Conservation (phyloP, 2,888 invertebrate genomes). For the Limnephilus rhombicus region DNA sequence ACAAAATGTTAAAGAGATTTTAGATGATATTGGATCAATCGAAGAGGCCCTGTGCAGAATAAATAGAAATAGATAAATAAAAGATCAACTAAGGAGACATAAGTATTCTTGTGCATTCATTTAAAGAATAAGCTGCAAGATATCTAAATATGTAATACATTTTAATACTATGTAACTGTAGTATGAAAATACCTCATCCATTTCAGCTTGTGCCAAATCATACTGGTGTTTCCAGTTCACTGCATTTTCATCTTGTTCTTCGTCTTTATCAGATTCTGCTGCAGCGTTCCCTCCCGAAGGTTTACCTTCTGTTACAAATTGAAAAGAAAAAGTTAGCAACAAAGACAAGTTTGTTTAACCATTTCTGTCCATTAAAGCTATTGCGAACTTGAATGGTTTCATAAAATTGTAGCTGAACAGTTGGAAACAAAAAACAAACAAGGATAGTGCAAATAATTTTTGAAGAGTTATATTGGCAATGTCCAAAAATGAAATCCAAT, state of each 20-base stretch:
- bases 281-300: constrained; percentile 70
- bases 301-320: constrained; percentile 67
- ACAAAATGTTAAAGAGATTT: constrained; percentile 34
- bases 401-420: background rate
- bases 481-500: background rate
- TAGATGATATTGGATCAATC: constrained; percentile 59
- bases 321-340: constrained; percentile 7
- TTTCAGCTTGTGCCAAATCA: constrained; percentile 75
- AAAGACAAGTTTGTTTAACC: background rate
- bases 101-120: background rate
- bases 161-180: constrained; percentile 1
- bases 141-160: background rate
- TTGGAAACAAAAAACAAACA: background rate
- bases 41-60: constrained; percentile 64
- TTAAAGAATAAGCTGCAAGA: background rate
- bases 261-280: constrained; percentile 69
- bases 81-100: background rate
- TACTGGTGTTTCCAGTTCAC: constrained; percentile 76
- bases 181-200: constrained; percentile 73
- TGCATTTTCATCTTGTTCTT: constrained; percentile 78
- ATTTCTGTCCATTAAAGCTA: background rate
- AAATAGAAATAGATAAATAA: constrained; percentile 30
- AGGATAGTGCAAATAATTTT: background rate
- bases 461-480: background rate
- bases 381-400: background rate